These are phyloP conservation scores for Barbus barbus DNA, from an alignment of 2,113 vertebrate genomes.

Conservation along the genomic window DNA sequence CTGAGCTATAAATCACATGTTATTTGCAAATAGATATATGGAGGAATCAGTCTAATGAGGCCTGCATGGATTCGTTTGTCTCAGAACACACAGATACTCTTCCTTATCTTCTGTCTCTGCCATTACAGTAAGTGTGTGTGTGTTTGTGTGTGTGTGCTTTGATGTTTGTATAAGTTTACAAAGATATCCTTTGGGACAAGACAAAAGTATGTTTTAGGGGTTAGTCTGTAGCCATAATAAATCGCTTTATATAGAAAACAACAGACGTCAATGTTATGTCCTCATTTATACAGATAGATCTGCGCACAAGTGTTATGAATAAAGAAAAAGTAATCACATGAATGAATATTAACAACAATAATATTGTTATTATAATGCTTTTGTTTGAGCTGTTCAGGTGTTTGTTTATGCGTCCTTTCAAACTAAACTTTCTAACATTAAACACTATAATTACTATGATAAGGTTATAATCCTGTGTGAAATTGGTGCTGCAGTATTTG, in stretches of 20 bases:
- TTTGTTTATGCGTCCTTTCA: background rate
- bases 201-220: background rate
- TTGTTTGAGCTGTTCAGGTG: background rate
- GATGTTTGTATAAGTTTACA: background rate
- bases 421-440: background rate
- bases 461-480: background rate
- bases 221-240: background rate
- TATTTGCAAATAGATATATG: background rate
- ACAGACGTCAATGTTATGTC: background rate
- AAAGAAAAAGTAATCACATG: background rate
- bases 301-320: background rate
- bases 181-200: background rate
- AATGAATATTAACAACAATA: background rate
- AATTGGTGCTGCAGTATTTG: background rate
- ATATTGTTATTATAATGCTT: background rate
- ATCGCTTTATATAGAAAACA: background rate
- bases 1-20: background rate
- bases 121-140: background rate
- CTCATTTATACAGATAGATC: background rate
- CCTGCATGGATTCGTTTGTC: background rate
- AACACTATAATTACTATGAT: background rate
- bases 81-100: background rate
- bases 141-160: background rate
- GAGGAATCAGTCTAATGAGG: conserved; percentile 21
- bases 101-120: background rate